A percentile compares a stretch with the other conserved stretches of the same genome.
These are phyloP conservation scores for Pseudocheirus occidentalis DNA, from an alignment of 2,797 vertebrate species.

Conservation along the genomic window DNA sequence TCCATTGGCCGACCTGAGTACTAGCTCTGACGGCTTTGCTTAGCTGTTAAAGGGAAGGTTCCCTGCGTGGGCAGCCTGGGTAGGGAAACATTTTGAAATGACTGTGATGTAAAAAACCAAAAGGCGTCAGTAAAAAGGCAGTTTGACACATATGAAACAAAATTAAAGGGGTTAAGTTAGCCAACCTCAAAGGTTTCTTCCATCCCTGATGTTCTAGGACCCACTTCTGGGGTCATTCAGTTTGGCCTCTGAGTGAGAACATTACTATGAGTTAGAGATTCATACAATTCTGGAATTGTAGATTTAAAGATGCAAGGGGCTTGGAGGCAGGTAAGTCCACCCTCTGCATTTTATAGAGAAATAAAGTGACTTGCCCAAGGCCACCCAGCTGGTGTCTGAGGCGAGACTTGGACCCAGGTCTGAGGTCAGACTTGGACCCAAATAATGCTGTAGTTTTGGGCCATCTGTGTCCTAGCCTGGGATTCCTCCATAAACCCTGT, in stretches of 20 bases:
- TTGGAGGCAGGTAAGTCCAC: not conserved
- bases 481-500: not conserved
- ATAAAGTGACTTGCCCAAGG: not conserved
- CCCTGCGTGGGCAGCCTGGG: not conserved
- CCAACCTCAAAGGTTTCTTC: not conserved
- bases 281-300: not conserved
- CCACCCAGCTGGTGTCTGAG: not conserved
- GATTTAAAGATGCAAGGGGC: not conserved
- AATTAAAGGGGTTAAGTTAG: not conserved
- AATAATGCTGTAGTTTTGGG: not conserved
- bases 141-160: not conserved
- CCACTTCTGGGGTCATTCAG: not conserved
- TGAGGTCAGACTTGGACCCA: not conserved
- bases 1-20: not conserved
- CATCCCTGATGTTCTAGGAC: not conserved
- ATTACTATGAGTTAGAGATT: not conserved
- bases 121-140: not conserved
- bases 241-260: not conserved
- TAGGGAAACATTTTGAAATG: not conserved
- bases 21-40: not conserved
- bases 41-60: not conserved
- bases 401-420: not conserved
- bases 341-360: not conserved
- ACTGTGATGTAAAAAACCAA: not conserved
- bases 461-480: not conserved